These are phyloP conservation scores for Sciurus niger DNA, from an alignment of 2,113 vertebrate genomes.

Conservation along the genomic window DNA sequence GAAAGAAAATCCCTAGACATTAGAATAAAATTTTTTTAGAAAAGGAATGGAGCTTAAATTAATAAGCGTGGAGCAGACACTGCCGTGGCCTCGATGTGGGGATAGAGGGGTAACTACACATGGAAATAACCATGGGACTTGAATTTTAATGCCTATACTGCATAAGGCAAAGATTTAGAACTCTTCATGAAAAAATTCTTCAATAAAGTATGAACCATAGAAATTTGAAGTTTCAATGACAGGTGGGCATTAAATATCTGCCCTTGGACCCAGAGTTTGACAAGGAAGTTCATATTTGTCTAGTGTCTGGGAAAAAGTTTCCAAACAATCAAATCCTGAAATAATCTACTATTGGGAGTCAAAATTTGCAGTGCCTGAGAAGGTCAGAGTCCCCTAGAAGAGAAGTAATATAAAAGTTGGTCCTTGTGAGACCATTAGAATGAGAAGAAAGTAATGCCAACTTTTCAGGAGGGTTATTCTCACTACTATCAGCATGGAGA, in stretches of 20 bases:
- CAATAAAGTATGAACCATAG: neutral
- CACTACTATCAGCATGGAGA: neutral
- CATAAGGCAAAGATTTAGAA: neutral
- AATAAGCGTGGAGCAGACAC: neutral
- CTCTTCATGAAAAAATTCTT: neutral
- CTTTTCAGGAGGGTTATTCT: neutral
- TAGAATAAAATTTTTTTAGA: neutral
- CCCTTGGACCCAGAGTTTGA: neutral
- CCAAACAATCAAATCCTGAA: neutral
- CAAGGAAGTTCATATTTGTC: neutral
- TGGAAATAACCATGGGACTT: neutral
- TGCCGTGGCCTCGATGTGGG: too few relatives aligned
- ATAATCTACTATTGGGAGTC: neutral
- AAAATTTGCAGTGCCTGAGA: neutral
- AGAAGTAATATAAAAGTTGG: neutral
- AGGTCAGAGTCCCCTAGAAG: neutral
- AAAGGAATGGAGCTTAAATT: neutral
- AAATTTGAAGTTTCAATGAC: neutral
- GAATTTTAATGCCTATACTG: neutral
- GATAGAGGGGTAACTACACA: neutral
- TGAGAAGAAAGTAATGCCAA: neutral
- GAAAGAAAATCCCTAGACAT: neutral
- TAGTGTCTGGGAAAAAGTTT: neutral
- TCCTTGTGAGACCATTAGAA: neutral
- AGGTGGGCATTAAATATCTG: neutral